Evolutionary conservation across 2,888 invertebrate species (phyloP).

Genomic region (Unio delphinus): DNA sequence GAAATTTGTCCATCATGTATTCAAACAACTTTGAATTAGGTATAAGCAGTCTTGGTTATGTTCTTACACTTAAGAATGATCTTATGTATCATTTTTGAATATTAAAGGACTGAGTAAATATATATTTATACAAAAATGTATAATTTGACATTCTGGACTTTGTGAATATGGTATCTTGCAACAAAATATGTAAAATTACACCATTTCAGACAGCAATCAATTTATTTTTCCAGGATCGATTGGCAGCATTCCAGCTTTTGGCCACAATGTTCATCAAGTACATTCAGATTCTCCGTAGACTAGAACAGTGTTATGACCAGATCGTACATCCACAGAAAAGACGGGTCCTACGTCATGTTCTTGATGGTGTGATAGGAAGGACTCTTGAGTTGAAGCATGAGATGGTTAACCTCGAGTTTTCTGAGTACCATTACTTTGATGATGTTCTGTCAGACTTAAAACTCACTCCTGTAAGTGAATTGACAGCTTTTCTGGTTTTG

Average conservation of each 20-base stretch:
- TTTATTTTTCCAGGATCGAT: constrained; percentile 64
- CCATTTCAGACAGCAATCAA: too few relatives aligned
- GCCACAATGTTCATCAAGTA: constrained; percentile 83
- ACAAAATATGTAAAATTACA: too few relatives aligned
- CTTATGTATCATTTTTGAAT: too few relatives aligned
- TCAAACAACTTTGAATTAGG: too few relatives aligned
- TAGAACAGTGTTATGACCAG: constrained; percentile 90
- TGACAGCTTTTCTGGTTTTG: not conserved
- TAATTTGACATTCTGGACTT: too few relatives aligned
- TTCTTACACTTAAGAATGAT: too few relatives aligned
- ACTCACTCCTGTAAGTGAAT: constrained; percentile 78
- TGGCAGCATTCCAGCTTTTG: constrained; percentile 70
- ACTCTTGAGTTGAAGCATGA: constrained; percentile 90
- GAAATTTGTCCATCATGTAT: too few relatives aligned
- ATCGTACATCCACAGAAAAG: constrained; percentile 94
- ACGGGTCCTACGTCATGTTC: constrained; percentile 78
- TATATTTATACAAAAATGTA: too few relatives aligned
- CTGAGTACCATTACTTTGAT: constrained; percentile 90
- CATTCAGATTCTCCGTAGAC: constrained; percentile 81
- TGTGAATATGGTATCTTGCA: too few relatives aligned
- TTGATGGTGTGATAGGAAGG: constrained; percentile 80
- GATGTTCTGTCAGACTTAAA: constrained; percentile 82
- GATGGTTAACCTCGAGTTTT: constrained; percentile 87
- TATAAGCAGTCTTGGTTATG: too few relatives aligned
- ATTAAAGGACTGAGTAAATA: too few relatives aligned